Base-by-base conservation (phyloP, 2,888 invertebrate species). In the Automeris io region DNA sequence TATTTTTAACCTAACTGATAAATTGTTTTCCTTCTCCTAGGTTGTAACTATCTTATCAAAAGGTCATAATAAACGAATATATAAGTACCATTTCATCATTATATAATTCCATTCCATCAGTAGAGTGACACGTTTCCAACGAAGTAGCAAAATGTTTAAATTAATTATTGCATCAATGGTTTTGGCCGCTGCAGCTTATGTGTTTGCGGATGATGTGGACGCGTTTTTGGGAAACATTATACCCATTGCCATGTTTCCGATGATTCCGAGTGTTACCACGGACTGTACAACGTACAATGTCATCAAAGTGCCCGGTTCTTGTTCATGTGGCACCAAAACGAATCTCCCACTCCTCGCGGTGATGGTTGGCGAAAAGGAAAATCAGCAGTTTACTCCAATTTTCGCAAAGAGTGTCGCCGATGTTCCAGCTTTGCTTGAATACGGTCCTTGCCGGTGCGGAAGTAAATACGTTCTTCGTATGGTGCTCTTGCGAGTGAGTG, bases 141-240 rank as follows among this genome's bases (percentile, higher is more conserved):
- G 3, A 7, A 8, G n/a, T 16, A n/a, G 16, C 8, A 29, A 29
- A 29, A 29, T 29, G 16, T 2, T 29, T 8, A 29, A 29, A 29
- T n/a, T 29, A 29, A n/a, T 2, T n/a, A n/a, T n/a, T 16, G 8
- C 9, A 1, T 1, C 4, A 5, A 8, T n/a, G 4, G n/a, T 29
- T 8, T 16, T 29, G 16, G 29, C 16, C 1, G 16, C n/a, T 8
- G 16, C n/a, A n/a, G n/a, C n/a, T 16, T 16, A 13, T 16, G 29
- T 29, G 3, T n/a, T 16, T 29, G 6, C 16, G 4, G 29, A 16
- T n/a, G 29, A 29, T 16, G 29, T 29, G 35, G 33, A 39, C 35
- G 41, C 32, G 31, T 31, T 40, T 40, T 32, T 43, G 33, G 29
- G 31, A 29, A 23, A 43, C 33, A 34, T 40, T 8, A 29, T 35